Percentiles rank a stretch among this genome's conserved stretches.
These are phyloP conservation scores for Cheilosia impressa DNA, from an alignment of 2,888 invertebrate genomes.

Conservation along the genomic window DNA sequence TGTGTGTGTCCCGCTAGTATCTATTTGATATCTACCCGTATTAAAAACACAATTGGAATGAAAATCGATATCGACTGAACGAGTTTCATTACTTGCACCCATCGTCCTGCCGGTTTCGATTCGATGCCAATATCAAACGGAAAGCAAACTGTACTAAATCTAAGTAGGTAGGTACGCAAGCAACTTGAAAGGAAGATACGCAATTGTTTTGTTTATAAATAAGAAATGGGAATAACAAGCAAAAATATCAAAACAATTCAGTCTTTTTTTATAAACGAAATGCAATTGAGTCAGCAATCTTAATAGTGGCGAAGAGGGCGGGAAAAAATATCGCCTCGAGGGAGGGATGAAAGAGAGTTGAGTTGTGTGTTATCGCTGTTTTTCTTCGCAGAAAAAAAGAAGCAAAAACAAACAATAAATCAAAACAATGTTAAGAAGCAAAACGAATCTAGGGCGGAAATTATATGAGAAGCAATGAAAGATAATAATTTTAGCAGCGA, in stretches of 20 bases:
- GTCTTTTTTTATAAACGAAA: slow-evolving; percentile 5
- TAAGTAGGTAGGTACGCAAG: neutral
- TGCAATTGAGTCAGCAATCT: slow-evolving; percentile 54
- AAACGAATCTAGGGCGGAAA: slow-evolving; percentile 62
- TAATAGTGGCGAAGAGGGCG: neutral
- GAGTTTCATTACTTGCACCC: neutral
- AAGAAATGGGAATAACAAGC: too few relatives aligned
- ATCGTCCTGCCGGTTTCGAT: neutral
- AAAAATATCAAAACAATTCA: slow-evolving; percentile 18
- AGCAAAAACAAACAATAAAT: slow-evolving; percentile 30
- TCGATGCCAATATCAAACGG: slow-evolving; percentile 9
- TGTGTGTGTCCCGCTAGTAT: neutral
- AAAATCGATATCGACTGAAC: neutral
- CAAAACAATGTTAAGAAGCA: slow-evolving; percentile 36
- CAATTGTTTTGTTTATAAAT: too few relatives aligned
- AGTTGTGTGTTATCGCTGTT: neutral
- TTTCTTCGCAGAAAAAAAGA: slow-evolving; percentile 5
- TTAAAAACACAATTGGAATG: neutral
- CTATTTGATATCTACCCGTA: neutral
- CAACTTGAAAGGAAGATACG: too few relatives aligned
- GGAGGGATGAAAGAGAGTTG: neutral
- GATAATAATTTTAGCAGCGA: slow-evolving; percentile 43
- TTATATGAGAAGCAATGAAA: slow-evolving; percentile 54
- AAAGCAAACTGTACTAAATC: slow-evolving; percentile 43
- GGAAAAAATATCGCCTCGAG: neutral